phyloP scores from a whole-genome alignment of 1,140 invertebrate species.

The Papilio dardanus region DNA sequence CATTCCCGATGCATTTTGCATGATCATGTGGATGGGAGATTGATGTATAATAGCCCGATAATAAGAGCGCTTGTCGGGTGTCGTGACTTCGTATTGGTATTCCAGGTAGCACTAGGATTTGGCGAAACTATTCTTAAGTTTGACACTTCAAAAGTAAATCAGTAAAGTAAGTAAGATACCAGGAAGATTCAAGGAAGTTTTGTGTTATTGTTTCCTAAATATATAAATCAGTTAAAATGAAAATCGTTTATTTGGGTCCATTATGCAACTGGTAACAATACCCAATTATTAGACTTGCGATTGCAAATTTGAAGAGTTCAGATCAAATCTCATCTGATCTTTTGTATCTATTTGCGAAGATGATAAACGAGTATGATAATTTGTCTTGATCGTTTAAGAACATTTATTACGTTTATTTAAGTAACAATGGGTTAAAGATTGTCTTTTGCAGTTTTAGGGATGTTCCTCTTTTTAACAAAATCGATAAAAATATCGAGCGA shows the following conservation, averaged over 20 bases:
- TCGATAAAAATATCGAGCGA: no score
- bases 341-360: neutral
- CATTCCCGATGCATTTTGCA: constrained; percentile 56
- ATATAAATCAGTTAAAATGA: no score
- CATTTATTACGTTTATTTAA: neutral
- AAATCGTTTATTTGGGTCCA: neutral
- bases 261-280: neutral
- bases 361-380: neutral
- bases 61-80: constrained; percentile 40
- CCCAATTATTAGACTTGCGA: neutral
- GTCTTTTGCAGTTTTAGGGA: no score
- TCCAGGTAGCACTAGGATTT: neutral
- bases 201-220: no score
- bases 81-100: constrained; percentile 10
- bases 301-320: neutral
- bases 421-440: neutral
- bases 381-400: neutral
- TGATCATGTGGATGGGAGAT: constrained; percentile 50
- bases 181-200: no score
- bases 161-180: no score
- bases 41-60: constrained; percentile 56
- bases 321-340: neutral
- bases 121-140: neutral
- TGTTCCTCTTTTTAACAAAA: no score
- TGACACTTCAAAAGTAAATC: no score